These are phyloP conservation scores for Stenodera caucasica DNA, from an alignment of 2,888 invertebrate species.

Conservation along the genomic window DNA sequence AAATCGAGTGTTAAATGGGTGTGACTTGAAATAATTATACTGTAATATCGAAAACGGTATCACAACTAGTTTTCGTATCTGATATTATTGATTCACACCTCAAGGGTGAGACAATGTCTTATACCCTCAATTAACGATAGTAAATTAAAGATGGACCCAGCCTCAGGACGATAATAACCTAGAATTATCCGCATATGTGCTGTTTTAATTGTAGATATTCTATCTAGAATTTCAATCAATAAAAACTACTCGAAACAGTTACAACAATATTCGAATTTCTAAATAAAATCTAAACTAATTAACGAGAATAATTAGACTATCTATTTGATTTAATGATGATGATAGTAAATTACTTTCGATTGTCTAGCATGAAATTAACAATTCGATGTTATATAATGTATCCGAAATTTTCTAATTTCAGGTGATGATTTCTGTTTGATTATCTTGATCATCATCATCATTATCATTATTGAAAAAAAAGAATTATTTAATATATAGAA, in stretches of 20 bases:
- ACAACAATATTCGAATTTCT: not conserved
- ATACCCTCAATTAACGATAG: conserved; percentile 54
- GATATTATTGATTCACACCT: conserved; percentile 46
- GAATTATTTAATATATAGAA: conserved; percentile 19
- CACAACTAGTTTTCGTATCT: not conserved
- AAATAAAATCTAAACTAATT: not conserved
- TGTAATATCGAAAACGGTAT: conserved; percentile 49
- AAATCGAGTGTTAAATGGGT: conserved; percentile 54
- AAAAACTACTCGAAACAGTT: not conserved
- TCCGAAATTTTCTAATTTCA: not conserved
- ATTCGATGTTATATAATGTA: not conserved
- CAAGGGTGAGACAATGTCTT: conserved; percentile 49
- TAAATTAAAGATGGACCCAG: conserved; percentile 53
- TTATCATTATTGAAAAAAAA: not conserved
- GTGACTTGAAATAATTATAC: conserved; percentile 56
- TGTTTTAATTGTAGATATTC: not conserved
- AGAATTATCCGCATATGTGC: not conserved
- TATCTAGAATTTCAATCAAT: not conserved
- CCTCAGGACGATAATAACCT: conserved; percentile 40
- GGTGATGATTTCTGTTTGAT: not conserved
- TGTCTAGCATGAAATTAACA: conserved; percentile 1
- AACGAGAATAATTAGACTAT: not conserved
- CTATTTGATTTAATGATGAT: not conserved
- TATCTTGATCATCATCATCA: not conserved
- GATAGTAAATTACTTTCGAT: not conserved